These are phyloP conservation scores for Bettongia penicillata DNA, from an alignment of 2,113 vertebrate species.

Conservation along the genomic window DNA sequence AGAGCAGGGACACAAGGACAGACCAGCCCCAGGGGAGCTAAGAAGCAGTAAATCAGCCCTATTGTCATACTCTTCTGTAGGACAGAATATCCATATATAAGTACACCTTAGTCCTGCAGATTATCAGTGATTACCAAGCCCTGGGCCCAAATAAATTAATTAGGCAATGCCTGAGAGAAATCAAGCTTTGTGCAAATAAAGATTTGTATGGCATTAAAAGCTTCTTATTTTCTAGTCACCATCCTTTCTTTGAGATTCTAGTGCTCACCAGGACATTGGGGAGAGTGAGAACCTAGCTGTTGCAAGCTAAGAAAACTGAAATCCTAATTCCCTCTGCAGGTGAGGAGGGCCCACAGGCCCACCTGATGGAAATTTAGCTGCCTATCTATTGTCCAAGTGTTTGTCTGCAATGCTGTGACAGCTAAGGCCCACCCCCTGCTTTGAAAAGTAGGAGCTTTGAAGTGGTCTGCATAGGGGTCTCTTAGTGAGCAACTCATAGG, in stretches of 20 bases:
- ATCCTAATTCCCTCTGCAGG: neutral
- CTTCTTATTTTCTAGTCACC: constrained; percentile 13
- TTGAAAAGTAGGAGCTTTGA: constrained; percentile 25
- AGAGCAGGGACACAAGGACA: constrained; percentile 35
- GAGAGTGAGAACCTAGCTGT: neutral
- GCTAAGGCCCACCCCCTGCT: neutral
- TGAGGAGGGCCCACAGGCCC: neutral
- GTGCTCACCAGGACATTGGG: neutral
- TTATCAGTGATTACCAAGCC: constrained; percentile 64
- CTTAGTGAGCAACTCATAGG: constrained; percentile 57
- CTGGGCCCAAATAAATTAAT: constrained; percentile 75
- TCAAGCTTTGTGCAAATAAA: constrained; percentile 46
- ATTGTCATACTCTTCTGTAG: constrained; percentile 50
- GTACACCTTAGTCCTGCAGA: constrained; percentile 34
- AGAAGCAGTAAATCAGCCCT: constrained; percentile 19
- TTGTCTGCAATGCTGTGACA: constrained; percentile 3
- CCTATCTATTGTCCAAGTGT: constrained; percentile 10
- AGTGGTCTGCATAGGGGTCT: constrained; percentile 13
- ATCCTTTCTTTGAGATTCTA: constrained; percentile 45
- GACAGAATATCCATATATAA: neutral
- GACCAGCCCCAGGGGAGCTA: constrained; percentile 29
- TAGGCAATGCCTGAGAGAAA: constrained; percentile 63
- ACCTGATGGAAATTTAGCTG: neutral
- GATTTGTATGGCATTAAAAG: constrained; percentile 50
- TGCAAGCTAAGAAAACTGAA: neutral